Evolutionary conservation across 1,140 invertebrate genomes (phyloP).

Genomic region (Drosophila burlai): DNA sequence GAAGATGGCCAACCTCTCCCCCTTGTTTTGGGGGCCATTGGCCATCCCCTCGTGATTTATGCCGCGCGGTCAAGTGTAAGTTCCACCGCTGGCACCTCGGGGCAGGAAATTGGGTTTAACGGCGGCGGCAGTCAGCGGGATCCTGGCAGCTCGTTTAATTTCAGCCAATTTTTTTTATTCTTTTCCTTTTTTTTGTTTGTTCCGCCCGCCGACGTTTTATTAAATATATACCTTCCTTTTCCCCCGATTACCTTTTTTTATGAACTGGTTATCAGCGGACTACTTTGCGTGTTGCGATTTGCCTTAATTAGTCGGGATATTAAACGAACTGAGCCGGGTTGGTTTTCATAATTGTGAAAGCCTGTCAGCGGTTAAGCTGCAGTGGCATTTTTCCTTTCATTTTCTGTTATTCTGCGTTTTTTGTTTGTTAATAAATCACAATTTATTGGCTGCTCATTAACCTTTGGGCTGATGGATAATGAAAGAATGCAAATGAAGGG

Average conservation of each 20-base stretch:
- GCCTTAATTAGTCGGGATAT: slow-evolving; percentile 74
- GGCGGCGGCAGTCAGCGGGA: slow-evolving; percentile 49
- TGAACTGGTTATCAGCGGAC: slow-evolving; percentile 67
- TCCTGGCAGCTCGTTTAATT: slow-evolving; percentile 77
- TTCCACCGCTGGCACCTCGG: slow-evolving; percentile 59
- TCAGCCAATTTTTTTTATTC: slow-evolving; percentile 51
- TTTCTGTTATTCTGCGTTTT: background rate
- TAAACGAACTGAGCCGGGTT: slow-evolving; percentile 32
- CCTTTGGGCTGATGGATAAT: slow-evolving; percentile 51
- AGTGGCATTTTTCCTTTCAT: slow-evolving; percentile 16
- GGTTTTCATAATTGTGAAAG: slow-evolving; percentile 52
- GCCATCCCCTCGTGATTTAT: slow-evolving; percentile 64
- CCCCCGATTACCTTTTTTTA: slow-evolving; percentile 39
- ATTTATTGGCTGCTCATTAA: slow-evolving; percentile 70
- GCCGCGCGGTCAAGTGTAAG: slow-evolving; percentile 80
- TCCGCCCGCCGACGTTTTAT: slow-evolving; percentile 64
- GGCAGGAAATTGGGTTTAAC: slow-evolving; percentile 78
- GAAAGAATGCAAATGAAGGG: slow-evolving; percentile 22
- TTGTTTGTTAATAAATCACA: slow-evolving; percentile 38
- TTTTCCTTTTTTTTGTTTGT: slow-evolving; percentile 21
- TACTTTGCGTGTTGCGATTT: slow-evolving; percentile 76
- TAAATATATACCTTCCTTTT: slow-evolving; percentile 66
- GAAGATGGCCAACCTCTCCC: slow-evolving; percentile 23
- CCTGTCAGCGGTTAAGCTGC: slow-evolving; percentile 52
- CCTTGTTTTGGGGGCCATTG: slow-evolving; percentile 8